These are phyloP conservation scores for Ctenicera cuprea DNA, from an alignment of 2,888 invertebrate genomes.

Conservation along the genomic window DNA sequence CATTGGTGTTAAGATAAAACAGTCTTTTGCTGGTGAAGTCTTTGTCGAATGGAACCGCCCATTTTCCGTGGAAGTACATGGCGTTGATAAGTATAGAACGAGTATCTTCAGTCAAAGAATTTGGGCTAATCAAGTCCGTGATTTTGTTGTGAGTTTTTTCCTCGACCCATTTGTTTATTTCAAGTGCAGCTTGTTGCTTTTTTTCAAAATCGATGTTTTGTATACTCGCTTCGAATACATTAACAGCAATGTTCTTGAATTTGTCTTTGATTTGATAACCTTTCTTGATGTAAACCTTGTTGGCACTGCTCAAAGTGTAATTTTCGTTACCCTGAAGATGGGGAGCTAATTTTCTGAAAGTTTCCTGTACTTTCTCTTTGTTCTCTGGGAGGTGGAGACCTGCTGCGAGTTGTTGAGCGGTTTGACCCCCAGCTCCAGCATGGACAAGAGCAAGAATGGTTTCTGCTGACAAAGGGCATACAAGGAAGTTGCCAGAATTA, in stretches of 20 bases:
- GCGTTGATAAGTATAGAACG: slow-evolving; percentile 67
- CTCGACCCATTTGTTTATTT: slow-evolving; percentile 68
- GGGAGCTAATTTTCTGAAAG: slow-evolving; percentile 33
- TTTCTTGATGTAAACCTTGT: slow-evolving; percentile 79
- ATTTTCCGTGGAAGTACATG: slow-evolving; percentile 66
- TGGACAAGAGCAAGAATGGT: slow-evolving; percentile 64
- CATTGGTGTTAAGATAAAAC: slow-evolving; percentile 59
- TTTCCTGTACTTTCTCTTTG: background rate
- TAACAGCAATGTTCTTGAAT: slow-evolving; percentile 76
- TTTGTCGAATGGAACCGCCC: slow-evolving; percentile 57
- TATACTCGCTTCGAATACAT: slow-evolving; percentile 78
- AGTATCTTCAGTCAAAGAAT: slow-evolving; percentile 58
- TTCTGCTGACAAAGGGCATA: slow-evolving; percentile 64
- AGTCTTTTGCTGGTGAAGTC: slow-evolving; percentile 56
- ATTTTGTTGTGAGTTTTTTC: slow-evolving; percentile 67
- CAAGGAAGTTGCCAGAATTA: background rate
- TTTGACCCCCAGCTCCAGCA: slow-evolving; percentile 65
- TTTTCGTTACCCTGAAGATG: slow-evolving; percentile 55
- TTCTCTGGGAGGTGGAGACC: background rate
- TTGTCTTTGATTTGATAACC: slow-evolving; percentile 74
- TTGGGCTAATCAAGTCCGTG: slow-evolving; percentile 60
- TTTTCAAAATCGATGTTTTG: slow-evolving; percentile 68
- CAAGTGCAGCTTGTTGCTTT: slow-evolving; percentile 56
- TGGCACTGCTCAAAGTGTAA: slow-evolving; percentile 68
- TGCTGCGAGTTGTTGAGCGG: slow-evolving; percentile 48